phyloP scores from a whole-genome alignment of 92 coral and sea anemone genomes.

The Phenganax stokvisi region DNA sequence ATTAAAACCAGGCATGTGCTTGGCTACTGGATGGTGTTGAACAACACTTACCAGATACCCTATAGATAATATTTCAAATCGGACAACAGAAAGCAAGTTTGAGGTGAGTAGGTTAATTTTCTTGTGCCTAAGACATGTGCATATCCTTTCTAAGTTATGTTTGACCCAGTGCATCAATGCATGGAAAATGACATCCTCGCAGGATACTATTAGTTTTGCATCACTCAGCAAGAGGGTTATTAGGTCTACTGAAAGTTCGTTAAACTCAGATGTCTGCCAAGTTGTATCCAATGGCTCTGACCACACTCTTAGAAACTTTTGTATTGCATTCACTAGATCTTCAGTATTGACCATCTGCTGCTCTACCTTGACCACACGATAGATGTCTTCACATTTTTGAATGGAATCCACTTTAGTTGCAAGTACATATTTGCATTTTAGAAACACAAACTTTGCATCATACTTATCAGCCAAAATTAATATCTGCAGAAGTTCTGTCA shows the following conservation, averaged over 20 bases:
- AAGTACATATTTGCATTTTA: conserved; percentile 6
- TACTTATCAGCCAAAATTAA: conserved; percentile 1
- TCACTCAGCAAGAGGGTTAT: background rate
- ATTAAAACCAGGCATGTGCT: background rate
- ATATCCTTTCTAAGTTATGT: background rate
- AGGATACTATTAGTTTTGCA: background rate
- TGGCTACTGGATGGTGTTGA: conserved; percentile 5
- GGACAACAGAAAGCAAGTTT: background rate
- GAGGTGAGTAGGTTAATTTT: background rate
- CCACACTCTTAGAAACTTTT: conserved; percentile 56
- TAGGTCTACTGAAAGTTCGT: background rate
- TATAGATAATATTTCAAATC: background rate
- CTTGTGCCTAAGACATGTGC: no score
- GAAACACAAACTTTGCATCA: conserved; percentile 10
- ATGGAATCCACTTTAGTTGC: background rate
- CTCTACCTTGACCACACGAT: background rate
- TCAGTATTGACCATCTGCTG: background rate
- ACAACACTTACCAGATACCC: background rate
- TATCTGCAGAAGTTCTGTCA: background rate
- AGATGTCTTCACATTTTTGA: background rate
- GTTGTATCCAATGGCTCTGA: conserved; percentile 79
- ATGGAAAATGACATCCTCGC: background rate
- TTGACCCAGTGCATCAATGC: background rate
- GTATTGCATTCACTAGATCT: background rate
- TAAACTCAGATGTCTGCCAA: conserved; percentile 72